Conservation (phyloP, 2,888 invertebrate genomes). For the Girardia tigrina region DNA sequence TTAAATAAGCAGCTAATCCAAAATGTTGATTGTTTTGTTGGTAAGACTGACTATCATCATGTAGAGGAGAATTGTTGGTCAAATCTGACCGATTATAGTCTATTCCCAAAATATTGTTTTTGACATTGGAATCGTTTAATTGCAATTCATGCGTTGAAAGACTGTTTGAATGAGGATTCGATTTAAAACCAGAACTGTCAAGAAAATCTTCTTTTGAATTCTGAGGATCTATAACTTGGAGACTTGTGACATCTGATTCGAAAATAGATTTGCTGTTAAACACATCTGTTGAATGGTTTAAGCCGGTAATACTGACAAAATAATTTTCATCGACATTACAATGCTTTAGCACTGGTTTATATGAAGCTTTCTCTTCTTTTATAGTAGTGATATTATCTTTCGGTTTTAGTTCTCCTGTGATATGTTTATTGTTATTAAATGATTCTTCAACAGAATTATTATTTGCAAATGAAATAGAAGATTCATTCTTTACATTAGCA, state of each 20-base stretch:
- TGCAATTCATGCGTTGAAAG: slow-evolving; percentile 2
- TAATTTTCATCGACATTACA: slow-evolving; percentile 6
- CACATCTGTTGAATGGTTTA: background rate
- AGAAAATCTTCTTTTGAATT: background rate
- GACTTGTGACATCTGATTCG: slow-evolving; percentile 12
- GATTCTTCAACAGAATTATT: background rate
- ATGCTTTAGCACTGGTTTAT: background rate
- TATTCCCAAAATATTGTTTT: slow-evolving; percentile 11
- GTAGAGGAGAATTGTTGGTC: background rate
- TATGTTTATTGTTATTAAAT: slow-evolving; percentile 23
- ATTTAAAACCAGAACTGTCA: slow-evolving; percentile 16
- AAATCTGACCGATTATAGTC: slow-evolving; percentile 7
- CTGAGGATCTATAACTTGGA: background rate
- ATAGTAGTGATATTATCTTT: background rate
- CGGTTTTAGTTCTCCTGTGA: background rate
- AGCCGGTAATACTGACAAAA: background rate
- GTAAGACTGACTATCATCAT: background rate
- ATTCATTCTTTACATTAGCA: background rate
- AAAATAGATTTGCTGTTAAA: background rate
- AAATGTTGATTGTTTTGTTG: slow-evolving; percentile 23
- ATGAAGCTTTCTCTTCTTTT: background rate
- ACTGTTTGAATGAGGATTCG: slow-evolving; percentile 14
- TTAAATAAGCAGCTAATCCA: background rate
- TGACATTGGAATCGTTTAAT: slow-evolving; percentile 16
- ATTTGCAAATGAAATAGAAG: background rate